Percentiles rank a stretch among this genome's conserved stretches.
phyloP scores from a whole-genome alignment of 2,888 invertebrate genomes.

The Hydriomena furcata region DNA sequence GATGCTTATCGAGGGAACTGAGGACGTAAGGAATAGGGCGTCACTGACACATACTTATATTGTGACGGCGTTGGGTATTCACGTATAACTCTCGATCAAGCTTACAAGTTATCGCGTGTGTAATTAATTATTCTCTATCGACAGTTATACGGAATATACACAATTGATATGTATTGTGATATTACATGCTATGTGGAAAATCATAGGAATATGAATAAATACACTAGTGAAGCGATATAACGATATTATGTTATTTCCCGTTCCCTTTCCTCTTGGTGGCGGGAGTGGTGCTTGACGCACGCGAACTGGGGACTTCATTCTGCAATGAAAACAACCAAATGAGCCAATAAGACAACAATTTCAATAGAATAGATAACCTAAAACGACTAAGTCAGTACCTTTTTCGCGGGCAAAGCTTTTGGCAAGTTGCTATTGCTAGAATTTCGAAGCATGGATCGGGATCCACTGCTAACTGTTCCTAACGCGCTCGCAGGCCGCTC shows the following conservation, averaged over 20 bases:
- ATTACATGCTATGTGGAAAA: constrained; percentile 79
- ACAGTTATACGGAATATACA: constrained; percentile 40
- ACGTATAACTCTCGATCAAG: constrained; percentile 54
- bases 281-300: constrained; percentile 75
- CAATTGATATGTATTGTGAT: constrained; percentile 80
- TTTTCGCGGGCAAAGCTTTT: constrained; percentile 54
- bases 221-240: constrained; percentile 71
- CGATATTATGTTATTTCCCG: constrained; percentile 77
- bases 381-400: constrained; percentile 41
- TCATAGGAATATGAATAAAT: constrained; percentile 74
- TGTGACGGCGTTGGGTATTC: constrained; percentile 53
- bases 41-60: constrained; percentile 49
- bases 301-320: constrained; percentile 57
- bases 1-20: constrained; percentile 40
- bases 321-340: constrained; percentile 33
- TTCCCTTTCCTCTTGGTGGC: constrained; percentile 80
- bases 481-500: constrained; percentile 65
- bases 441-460: constrained; percentile 79
- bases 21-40: constrained; percentile 51
- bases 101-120: constrained; percentile 10
- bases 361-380: too few relatives aligned
- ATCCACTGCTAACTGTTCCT: constrained; percentile 50
- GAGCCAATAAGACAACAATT: too few relatives aligned
- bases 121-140: constrained; percentile 20
- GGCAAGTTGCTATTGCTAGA: constrained; percentile 82